A percentile compares a stretch with the other conserved stretches of the same genome.
These are phyloP conservation scores for Crotophaga sulcirostris DNA, from an alignment of 2,113 vertebrate species.

Conservation along the genomic window DNA sequence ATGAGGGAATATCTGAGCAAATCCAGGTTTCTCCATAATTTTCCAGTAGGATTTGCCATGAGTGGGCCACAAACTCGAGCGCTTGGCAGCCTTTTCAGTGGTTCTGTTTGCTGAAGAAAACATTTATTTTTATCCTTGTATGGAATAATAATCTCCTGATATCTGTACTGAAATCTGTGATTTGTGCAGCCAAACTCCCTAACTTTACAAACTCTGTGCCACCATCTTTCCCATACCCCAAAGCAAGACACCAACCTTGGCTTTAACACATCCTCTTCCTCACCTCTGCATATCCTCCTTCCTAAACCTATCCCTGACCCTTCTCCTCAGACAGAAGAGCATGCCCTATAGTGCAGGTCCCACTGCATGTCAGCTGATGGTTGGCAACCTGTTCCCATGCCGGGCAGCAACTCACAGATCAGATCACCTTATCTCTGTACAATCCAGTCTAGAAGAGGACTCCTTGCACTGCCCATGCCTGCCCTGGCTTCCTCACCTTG, in stretches of 20 bases:
- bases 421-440: neutral
- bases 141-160: neutral
- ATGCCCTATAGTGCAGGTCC: neutral
- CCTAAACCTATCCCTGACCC: neutral
- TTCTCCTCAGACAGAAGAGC: neutral
- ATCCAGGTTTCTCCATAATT: neutral
- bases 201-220: neutral
- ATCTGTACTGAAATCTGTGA: neutral
- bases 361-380: neutral
- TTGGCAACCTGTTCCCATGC: rapidly evolving
- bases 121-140: neutral
- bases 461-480: neutral
- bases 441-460: neutral
- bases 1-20: rapidly evolving
- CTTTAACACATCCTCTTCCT: neutral
- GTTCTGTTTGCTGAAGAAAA: neutral
- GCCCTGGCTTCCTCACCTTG: neutral
- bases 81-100: neutral
- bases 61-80: neutral
- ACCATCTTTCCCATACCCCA: neutral
- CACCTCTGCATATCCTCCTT: neutral
- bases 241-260: neutral
- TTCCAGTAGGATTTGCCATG: neutral
- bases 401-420: neutral
- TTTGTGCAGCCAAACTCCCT: neutral